Conservation (phyloP, 2,113 vertebrate genomes). For the Trematocara marginatum region DNA sequence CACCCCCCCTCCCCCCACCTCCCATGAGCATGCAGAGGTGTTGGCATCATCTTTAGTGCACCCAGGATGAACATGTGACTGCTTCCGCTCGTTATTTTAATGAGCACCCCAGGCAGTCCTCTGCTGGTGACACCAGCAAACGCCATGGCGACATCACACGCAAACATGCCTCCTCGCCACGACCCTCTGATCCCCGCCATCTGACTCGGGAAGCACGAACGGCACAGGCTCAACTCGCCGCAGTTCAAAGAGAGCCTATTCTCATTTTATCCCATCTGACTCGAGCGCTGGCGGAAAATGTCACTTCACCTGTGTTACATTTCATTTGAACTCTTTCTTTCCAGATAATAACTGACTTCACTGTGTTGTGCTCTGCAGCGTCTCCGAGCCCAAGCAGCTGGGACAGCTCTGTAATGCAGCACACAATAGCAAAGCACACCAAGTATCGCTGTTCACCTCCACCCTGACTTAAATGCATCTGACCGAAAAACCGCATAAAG, state of each 20-base stretch:
- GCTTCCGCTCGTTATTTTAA: slow-evolving; percentile 75
- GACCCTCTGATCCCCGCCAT: slow-evolving; percentile 70
- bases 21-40: slow-evolving; percentile 70
- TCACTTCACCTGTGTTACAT: slow-evolving; percentile 38
- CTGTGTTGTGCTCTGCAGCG: not conserved
- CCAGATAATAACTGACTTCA: slow-evolving; percentile 20
- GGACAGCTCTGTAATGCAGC: not conserved
- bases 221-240: slow-evolving; percentile 24
- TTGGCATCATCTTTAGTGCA: slow-evolving; percentile 59
- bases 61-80: slow-evolving; percentile 61
- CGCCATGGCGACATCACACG: slow-evolving; percentile 58
- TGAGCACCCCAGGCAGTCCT: slow-evolving; percentile 71
- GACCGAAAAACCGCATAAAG: not conserved
- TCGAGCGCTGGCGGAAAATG: slow-evolving; percentile 29
- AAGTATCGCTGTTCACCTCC: not conserved
- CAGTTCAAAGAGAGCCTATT: slow-evolving; percentile 40
- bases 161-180: slow-evolving; percentile 65
- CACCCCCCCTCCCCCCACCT: slow-evolving; percentile 51
- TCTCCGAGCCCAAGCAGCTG: not conserved
- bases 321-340: slow-evolving; percentile 21
- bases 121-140: slow-evolving; percentile 65
- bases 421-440: not conserved
- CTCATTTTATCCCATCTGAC: slow-evolving; percentile 34
- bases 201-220: slow-evolving; percentile 54
- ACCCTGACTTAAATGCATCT: not conserved